Evolutionary conservation across 92 coral and sea anemone genomes (phyloP).

Genomic region (Parazoanthus atlanticus): DNA sequence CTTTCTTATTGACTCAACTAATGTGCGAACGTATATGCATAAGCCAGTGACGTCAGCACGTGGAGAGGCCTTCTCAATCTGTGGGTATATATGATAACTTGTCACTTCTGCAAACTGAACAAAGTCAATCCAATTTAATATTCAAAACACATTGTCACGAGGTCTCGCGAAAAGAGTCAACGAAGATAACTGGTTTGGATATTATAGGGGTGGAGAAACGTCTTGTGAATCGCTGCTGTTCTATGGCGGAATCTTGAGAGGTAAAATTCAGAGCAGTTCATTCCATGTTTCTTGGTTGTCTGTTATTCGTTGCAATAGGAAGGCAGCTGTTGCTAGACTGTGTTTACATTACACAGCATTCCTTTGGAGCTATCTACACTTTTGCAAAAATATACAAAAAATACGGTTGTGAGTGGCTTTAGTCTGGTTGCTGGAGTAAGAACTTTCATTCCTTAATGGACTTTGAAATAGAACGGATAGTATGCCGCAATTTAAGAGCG

Average conservation of each 20-base stretch:
- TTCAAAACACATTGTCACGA: slow-evolving; percentile 22
- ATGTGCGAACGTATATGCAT: neutral
- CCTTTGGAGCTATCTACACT: slow-evolving; percentile 31
- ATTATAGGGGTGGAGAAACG: neutral
- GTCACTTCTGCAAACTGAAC: slow-evolving; percentile 1
- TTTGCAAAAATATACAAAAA: neutral
- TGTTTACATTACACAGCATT: slow-evolving; percentile 18
- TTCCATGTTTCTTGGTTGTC: neutral
- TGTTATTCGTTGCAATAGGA: neutral
- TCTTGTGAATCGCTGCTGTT: neutral
- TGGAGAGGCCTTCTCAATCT: neutral
- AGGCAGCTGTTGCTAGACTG: neutral
- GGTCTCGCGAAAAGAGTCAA: neutral
- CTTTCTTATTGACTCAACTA: neutral
- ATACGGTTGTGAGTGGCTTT: neutral
- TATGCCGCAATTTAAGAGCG: neutral
- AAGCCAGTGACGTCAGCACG: slow-evolving; percentile 14
- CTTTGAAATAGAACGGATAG: neutral
- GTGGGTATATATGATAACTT: neutral
- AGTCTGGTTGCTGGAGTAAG: neutral
- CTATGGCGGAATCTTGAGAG: neutral
- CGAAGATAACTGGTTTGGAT: neutral
- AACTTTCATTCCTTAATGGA: neutral
- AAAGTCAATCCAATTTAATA: slow-evolving; percentile 15
- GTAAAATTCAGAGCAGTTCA: neutral